Percentiles rank a stretch among this genome's conserved stretches.
phyloP scores from a whole-genome alignment of 2,888 invertebrate genomes.

The Dromius quadrimaculatus region DNA sequence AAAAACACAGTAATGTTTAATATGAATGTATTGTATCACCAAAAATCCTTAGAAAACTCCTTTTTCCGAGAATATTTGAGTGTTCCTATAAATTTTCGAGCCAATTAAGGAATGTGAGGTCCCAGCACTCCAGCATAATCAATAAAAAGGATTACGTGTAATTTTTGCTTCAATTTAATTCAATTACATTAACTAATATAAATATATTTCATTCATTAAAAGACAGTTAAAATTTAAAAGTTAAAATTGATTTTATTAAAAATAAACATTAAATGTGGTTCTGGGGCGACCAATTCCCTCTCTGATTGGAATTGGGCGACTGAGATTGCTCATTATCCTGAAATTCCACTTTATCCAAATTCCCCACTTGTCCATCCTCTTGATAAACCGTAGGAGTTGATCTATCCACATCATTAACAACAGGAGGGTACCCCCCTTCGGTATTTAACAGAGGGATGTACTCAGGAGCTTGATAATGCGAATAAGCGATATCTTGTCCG shows the following conservation, averaged over 20 bases:
- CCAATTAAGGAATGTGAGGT: too few relatives aligned
- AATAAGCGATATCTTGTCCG: conserved; percentile 61
- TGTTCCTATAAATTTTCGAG: too few relatives aligned
- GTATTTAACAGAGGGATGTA: conserved; percentile 62
- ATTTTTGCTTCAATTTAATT: too few relatives aligned
- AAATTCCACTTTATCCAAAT: conserved; percentile 57
- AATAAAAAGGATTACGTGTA: too few relatives aligned
- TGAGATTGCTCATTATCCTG: conserved; percentile 57
- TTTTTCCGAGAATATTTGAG: too few relatives aligned
- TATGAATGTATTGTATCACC: too few relatives aligned
- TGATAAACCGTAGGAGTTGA: conserved; percentile 59
- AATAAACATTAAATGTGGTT: conserved; percentile 55
- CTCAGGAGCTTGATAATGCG: conserved; percentile 63
- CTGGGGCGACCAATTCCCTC: conserved; percentile 61
- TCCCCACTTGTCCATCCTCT: conserved; percentile 59
- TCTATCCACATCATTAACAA: conserved; percentile 58
- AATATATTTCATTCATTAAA: not conserved
- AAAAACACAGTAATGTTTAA: too few relatives aligned
- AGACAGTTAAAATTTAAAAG: not conserved
- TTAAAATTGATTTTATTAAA: too few relatives aligned
- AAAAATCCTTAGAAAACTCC: too few relatives aligned
- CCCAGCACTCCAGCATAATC: too few relatives aligned
- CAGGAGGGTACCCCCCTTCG: conserved; percentile 61
- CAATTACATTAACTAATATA: too few relatives aligned
- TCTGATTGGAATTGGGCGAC: conserved; percentile 59